A percentile compares a stretch with the other conserved stretches of the same genome.
These are phyloP conservation scores for Calameuta filiformis DNA, from an alignment of 2,888 invertebrate species.

Conservation along the genomic window DNA sequence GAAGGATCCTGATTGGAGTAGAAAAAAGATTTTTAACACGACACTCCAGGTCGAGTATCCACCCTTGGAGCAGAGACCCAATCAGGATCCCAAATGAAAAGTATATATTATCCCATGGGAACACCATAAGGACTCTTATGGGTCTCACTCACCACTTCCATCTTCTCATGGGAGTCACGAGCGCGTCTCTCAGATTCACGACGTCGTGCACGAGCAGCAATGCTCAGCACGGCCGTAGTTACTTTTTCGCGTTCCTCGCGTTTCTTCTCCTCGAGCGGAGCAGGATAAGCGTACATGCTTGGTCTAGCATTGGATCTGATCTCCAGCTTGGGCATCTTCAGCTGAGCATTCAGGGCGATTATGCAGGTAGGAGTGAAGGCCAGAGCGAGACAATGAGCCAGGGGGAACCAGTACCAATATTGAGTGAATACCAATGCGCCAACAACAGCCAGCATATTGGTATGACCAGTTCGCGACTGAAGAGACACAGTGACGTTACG, in stretches of 20 bases:
- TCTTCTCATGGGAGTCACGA: slow-evolving; percentile 77
- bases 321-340: slow-evolving; percentile 94
- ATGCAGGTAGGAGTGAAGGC: slow-evolving; percentile 97
- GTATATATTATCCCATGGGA: background rate
- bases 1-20: slow-evolving; percentile 49
- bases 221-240: slow-evolving; percentile 96
- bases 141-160: slow-evolving; percentile 80
- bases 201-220: slow-evolving; percentile 91
- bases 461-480: slow-evolving; percentile 96
- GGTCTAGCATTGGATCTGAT: slow-evolving; percentile 94
- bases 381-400: slow-evolving; percentile 93
- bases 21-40: slow-evolving; percentile 3
- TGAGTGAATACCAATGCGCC: slow-evolving; percentile 98
- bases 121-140: background rate
- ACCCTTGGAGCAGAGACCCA: background rate
- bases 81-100: background rate
- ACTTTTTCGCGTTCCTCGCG: slow-evolving; percentile 98
- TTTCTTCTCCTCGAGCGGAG: slow-evolving; percentile 97
- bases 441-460: slow-evolving; percentile 96
- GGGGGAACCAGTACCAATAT: slow-evolving; percentile 99
- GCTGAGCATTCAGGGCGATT: slow-evolving; percentile 92
- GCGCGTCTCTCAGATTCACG: slow-evolving; percentile 80
- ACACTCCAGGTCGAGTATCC: background rate
- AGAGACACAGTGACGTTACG: slow-evolving; percentile 96
- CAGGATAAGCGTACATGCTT: slow-evolving; percentile 95